These are phyloP conservation scores for Acanthopleura granulata DNA, from an alignment of 2,888 invertebrate species.

Conservation along the genomic window DNA sequence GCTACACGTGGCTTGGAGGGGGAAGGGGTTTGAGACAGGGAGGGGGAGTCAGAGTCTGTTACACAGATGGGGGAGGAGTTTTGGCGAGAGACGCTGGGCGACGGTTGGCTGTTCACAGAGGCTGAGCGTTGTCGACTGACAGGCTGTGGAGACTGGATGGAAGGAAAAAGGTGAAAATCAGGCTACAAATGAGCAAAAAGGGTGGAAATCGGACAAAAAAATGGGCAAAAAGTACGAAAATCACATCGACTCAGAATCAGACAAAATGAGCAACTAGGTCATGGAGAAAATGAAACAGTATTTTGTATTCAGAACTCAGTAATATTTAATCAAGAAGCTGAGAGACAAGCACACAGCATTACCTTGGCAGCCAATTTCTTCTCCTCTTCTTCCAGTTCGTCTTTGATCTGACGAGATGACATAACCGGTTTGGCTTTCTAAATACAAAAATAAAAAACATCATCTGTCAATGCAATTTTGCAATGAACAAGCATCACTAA, in stretches of 20 bases:
- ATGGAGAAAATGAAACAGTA: no score
- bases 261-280: no score
- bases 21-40: not conserved
- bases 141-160: no score
- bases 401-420: slow-evolving; percentile 48
- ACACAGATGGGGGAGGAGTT: not conserved
- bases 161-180: no score
- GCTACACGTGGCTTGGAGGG: not conserved
- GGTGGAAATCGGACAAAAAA: no score
- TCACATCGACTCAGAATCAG: no score
- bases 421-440: slow-evolving; percentile 53
- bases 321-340: no score
- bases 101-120: not conserved
- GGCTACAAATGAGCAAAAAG: no score
- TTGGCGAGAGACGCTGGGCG: not conserved
- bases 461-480: not conserved
- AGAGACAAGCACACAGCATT: not conserved
- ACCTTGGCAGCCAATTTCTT: slow-evolving; percentile 11
- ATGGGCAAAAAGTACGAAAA: no score
- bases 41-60: not conserved
- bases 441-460: not conserved
- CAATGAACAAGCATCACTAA: not conserved
- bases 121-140: not conserved
- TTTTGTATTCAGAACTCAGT: no score
- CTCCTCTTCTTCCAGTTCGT: slow-evolving; percentile 35